Evolutionary conservation across 2,888 invertebrate species (phyloP).

Genomic region (Drosophila kokeensis): DNA sequence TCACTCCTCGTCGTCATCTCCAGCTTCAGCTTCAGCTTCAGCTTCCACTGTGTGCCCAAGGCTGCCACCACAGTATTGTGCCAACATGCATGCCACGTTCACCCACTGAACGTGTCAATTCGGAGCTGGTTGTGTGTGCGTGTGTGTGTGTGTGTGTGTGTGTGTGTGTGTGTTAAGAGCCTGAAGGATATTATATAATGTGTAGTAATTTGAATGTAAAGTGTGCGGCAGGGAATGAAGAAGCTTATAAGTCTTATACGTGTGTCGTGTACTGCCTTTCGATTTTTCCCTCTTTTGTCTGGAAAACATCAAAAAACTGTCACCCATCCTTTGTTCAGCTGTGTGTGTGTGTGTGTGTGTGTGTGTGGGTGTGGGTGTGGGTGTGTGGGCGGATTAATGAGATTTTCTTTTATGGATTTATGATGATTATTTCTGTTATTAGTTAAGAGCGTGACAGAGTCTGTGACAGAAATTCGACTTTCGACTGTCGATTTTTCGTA

Average conservation of each 20-base stretch:
- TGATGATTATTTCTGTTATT: conserved; percentile 76
- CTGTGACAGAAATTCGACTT: conserved; percentile 21
- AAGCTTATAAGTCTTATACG: conserved; percentile 74
- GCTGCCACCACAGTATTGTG: conserved; percentile 46
- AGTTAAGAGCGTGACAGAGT: conserved; percentile 65
- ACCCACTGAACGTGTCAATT: conserved; percentile 55
- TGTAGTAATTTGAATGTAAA: conserved; percentile 82
- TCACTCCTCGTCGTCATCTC: background rate
- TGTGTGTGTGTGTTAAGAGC: conserved; percentile 54
- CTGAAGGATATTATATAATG: conserved; percentile 79
- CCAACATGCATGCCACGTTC: conserved; percentile 65
- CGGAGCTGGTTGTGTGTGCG: conserved; percentile 19
- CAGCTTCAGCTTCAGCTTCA: background rate
- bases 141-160: conserved; percentile 27
- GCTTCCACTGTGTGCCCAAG: background rate
- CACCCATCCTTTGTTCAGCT: conserved; percentile 25
- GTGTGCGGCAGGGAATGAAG: conserved; percentile 68
- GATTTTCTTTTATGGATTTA: conserved; percentile 79
- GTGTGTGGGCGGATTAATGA: conserved; percentile 64
- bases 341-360: conserved; percentile 2
- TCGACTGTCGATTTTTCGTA: conserved; percentile 20
- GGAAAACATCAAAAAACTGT: conserved; percentile 57
- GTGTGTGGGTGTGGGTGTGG: conserved; percentile 9
- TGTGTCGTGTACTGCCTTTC: conserved; percentile 51
- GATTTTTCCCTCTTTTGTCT: conserved; percentile 45